Conservation (phyloP, 2,888 invertebrate genomes). For the Sinelater perroti region DNA sequence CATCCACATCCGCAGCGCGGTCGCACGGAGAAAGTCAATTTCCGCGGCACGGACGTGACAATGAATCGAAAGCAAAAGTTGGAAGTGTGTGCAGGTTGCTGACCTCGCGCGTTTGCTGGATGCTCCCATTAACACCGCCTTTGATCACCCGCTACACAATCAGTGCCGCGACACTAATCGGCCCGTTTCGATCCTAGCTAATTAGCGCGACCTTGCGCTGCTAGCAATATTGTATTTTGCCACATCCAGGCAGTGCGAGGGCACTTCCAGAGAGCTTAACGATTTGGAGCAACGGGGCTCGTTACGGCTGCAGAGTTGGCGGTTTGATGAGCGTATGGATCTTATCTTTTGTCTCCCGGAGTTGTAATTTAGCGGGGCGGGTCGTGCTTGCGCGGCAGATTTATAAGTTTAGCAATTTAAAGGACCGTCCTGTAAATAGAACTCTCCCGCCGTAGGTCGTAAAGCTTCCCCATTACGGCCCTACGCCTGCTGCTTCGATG, state of each 20-base stretch:
- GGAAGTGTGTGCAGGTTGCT: slow-evolving; percentile 18
- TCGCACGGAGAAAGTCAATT: slow-evolving; percentile 3
- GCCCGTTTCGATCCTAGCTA: slow-evolving; percentile 1
- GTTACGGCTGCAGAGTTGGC: slow-evolving; percentile 1
- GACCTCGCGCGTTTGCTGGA: slow-evolving; percentile 1
- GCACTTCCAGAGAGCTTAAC: no score
- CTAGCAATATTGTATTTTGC: no score
- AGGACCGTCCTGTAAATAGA: neutral
- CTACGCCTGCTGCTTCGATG: no score
- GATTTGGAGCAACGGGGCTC: no score
- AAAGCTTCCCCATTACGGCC: neutral
- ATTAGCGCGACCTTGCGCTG: no score
- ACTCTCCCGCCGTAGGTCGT: slow-evolving; percentile 1
- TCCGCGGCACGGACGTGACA: neutral
- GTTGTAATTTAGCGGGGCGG: slow-evolving; percentile 13
- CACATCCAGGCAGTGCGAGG: no score
- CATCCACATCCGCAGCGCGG: no score
- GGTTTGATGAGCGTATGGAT: slow-evolving; percentile 13
- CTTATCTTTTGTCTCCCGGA: slow-evolving; percentile 16
- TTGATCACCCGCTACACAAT: slow-evolving; percentile 5
- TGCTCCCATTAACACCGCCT: neutral
- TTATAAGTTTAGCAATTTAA: slow-evolving; percentile 16
- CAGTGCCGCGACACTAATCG: neutral
- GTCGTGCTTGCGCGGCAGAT: slow-evolving; percentile 3
- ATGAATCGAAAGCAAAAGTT: slow-evolving; percentile 15